Evolutionary conservation across 2,888 invertebrate species (phyloP), one percentile per base, ranked within the genome.

Genomic region (Orthonychiurus folsomi): DNA sequence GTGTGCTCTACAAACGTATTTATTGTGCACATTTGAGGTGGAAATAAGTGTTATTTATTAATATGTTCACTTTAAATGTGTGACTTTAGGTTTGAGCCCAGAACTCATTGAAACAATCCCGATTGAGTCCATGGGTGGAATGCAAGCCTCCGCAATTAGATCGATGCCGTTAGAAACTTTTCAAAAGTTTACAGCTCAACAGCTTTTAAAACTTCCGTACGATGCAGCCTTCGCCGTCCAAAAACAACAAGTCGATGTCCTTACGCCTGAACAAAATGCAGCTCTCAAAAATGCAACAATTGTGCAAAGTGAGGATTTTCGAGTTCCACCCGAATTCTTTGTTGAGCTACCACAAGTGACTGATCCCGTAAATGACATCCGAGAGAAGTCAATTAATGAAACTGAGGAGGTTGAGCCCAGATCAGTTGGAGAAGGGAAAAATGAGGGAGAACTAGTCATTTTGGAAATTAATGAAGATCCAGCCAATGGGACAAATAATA

Each of bases 41-140:
- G n/a, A n/a, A n/a, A n/a, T n/a, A n/a, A n/a, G n/a, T n/a, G n/a
- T n/a, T n/a, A n/a, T n/a, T n/a, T n/a, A n/a, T n/a, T n/a, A n/a
- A n/a, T n/a, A n/a, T n/a, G n/a, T n/a, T n/a, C n/a, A n/a, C n/a
- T n/a, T n/a, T n/a, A n/a, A n/a, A n/a, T n/a, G n/a, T n/a, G n/a
- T n/a, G n/a, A n/a, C n/a, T n/a, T 53, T 52, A 72, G 73, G 73
- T 1, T 21, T 73, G 24, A 65, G 63, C 25, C 69, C 73, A 5
- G 70, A 68, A 1, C 54, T 57, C 12, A 59, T 73, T 21, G 48
- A 66, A 1, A 60, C 65, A 2, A 67, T 73, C 5, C 66, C 68
- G 12, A 53, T 69, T 0, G 64, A 63, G 12, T 58, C 71, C 0
- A 68, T 73, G 68, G 64, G 66, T 66, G 73, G 73, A 9, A 47